A percentile compares a stretch with the other conserved stretches of the same genome.
Conservation (phyloP, 1,140 invertebrate genomes). For the Octopus sinensis region DNA sequence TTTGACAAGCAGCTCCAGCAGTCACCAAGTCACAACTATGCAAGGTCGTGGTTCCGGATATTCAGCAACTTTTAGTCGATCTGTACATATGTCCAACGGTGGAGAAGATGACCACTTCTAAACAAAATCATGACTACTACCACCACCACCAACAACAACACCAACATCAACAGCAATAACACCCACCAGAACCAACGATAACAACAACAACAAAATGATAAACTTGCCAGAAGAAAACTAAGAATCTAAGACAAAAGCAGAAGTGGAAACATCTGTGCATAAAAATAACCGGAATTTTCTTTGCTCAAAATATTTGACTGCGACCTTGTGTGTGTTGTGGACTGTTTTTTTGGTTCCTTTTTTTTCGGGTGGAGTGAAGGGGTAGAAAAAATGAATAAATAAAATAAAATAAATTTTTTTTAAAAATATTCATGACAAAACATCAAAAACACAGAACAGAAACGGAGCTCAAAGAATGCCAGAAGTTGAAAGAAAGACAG, state of each 20-base stretch:
- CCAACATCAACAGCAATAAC: neutral
- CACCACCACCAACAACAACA: neutral
- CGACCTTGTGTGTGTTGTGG: too few species aligned
- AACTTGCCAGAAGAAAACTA: neutral
- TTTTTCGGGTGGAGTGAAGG: too few species aligned
- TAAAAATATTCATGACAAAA: too few species aligned
- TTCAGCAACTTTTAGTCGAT: conserved; percentile 1
- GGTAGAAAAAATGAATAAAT: too few species aligned
- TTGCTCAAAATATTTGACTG: neutral
- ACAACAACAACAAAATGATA: neutral
- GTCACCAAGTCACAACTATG: conserved; percentile 7
- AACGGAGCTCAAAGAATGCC: too few species aligned
- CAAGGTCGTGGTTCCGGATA: conserved; percentile 1
- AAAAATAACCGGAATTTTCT: neutral
- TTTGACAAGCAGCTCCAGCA: conserved; percentile 13
- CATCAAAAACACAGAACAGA: too few species aligned
- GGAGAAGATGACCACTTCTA: neutral
- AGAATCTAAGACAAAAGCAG: neutral
- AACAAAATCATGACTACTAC: neutral
- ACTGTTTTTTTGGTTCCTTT: too few species aligned
- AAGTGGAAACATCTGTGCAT: neutral
- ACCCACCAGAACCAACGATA: neutral
- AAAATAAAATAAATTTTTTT: too few species aligned
- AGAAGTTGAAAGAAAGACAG: too few species aligned
- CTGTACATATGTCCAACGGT: neutral